Evolutionary conservation across 1,140 invertebrate species (phyloP), one percentile per base, ranked within the genome.

Genomic region (Musca domestica): DNA sequence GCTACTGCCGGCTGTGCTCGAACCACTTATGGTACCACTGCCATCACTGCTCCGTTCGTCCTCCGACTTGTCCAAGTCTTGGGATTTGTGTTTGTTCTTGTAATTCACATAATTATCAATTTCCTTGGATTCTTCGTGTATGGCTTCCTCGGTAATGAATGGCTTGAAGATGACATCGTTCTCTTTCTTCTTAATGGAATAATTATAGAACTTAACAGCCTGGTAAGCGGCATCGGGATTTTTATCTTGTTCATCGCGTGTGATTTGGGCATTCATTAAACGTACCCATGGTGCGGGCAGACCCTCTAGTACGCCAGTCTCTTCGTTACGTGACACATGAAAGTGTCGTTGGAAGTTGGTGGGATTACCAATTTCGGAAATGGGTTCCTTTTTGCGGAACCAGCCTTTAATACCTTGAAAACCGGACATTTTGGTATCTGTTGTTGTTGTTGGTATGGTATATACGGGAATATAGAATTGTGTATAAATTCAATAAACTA

Each of bases 121-220:
- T 75, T 91, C 90, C 76, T 89, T 85, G 12, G 89, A 90, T 75
- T 93, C 92, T 72, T 92, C 90, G 70, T 88, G 88, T 64, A 93
- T 91, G 2, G 87, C 85, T 73, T 91, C 87, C 71, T 90, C 87
- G 1, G 93, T 95, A 6, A 92, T 87, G 66, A 94, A 87, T 9
- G 88, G 89, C 77, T 95, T 95, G 73, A 92, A 90, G 47, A 86
- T 85, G n/a, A 30, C 56, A 71, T 86, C 84, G n/a, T 86, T 85
- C 34, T 88, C 87, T 76, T 89, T 89, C 70, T 91, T 90, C 74
- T 91, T 92, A 54, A 93, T 91, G 2, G 90, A 90, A 80, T 93
- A 92, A 77, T 94, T 94, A 77, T 95, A 96, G 79, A 93, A 96
- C 75, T 95, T 95, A 30, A 98, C 87, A 2, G 95, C 96, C 80